Evolutionary conservation across 2,888 invertebrate genomes (phyloP), one percentile per base, ranked within the genome.

Genomic region (Eupithecia inturbata): DNA sequence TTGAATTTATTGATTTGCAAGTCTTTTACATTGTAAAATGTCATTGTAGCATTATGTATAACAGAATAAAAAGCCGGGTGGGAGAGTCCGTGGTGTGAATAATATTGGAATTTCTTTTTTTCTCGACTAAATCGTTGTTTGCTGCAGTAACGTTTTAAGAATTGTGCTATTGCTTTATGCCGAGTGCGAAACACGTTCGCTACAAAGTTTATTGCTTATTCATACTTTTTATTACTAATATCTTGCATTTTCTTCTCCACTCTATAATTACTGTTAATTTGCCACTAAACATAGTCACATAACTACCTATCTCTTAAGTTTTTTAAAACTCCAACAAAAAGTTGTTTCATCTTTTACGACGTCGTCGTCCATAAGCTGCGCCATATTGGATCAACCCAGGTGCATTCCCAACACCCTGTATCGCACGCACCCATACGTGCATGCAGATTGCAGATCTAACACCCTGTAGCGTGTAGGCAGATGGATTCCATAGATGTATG

Each of bases 391-490:
- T 49, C 22, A 4, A 26, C 53, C 12, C 12, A 22, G 53, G 22
- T 22, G 22, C 22, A 53, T 53, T 53, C 53, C 53, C 19, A 3
- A 62, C 62, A 62, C 62, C 62, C 62, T 62, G 31, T 62, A 62
- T 28, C 19, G 19, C 31, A 62, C 62, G 19, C 31, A 31, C 19
- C 62, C 62, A 62, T 62, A 62, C 62, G 9, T 62, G 9, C 3
- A 62, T 62, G 62, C 62, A 62, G 19, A 62, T 62, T 62, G 31
- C 1, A 62, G 16, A 28, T 62, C 31, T 22, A 22, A 53, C 53
- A 53, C 53, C 53, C 53, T 53, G 22, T 26, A 57, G 26, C 12
- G 26, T 26, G 26, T 10, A 26, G 22, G 9, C 49, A 57, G 22
- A 26, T 12, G 12, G 22, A 1, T 14, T 26, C 26, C 57, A 57